Evolutionary conservation across 1,140 invertebrate genomes (phyloP).

Genomic region (Drosophila nebulosa): DNA sequence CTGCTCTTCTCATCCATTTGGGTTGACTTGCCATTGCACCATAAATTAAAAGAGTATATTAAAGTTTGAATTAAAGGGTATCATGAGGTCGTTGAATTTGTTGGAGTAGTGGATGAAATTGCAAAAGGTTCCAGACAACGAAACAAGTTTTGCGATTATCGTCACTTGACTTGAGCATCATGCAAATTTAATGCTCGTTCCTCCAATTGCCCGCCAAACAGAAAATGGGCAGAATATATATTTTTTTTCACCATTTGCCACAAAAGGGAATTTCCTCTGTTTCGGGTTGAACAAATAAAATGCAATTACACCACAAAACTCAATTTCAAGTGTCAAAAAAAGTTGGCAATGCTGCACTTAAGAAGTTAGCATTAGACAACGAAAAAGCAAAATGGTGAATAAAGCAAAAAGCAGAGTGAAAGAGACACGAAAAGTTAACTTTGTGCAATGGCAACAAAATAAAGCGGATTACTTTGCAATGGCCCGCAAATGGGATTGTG

Average conservation of each 20-base stretch:
- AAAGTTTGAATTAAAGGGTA: neutral
- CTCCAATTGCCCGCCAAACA: neutral
- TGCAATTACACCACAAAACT: conserved; percentile 78
- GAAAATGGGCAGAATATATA: neutral
- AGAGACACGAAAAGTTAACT: conserved; percentile 24
- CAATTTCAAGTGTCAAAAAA: conserved; percentile 78
- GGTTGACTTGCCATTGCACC: neutral
- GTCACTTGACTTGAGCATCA: conserved; percentile 65
- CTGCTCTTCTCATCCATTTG: neutral
- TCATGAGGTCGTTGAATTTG: neutral
- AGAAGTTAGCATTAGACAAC: conserved; percentile 57
- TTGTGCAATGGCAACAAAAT: conserved; percentile 29
- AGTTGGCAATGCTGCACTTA: conserved; percentile 62
- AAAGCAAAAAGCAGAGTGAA: neutral
- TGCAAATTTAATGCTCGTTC: conserved; percentile 66
- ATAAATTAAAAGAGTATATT: too few relatives aligned
- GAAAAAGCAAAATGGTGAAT: conserved; percentile 1
- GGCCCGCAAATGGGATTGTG: conserved; percentile 14
- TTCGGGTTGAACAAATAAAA: conserved; percentile 61
- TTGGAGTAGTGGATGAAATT: neutral
- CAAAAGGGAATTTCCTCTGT: conserved; percentile 16
- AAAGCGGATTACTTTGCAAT: conserved; percentile 53
- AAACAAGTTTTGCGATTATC: conserved; percentile 1
- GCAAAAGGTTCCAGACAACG: neutral
- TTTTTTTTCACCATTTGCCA: neutral